phyloP scores from a whole-genome alignment of 92 coral and sea anemone species.

The Pocillopora meandrina region DNA sequence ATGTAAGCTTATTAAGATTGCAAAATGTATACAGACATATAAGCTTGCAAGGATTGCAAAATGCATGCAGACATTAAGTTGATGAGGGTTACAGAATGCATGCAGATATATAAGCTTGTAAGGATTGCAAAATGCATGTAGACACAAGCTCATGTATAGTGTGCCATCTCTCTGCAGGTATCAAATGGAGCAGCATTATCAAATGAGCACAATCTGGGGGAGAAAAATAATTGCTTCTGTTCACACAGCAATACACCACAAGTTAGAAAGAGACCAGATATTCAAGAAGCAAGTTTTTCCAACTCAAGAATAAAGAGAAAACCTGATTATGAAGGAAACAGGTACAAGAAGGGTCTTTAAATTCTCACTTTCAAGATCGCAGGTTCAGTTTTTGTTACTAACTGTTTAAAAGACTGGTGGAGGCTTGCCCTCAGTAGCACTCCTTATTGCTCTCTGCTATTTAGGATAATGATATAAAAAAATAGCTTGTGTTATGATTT shows the following conservation, averaged over 20 bases:
- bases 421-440: too few relatives aligned
- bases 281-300: conserved; percentile 27
- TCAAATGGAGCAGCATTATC: conserved; percentile 20
- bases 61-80: too few relatives aligned
- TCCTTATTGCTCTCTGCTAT: neutral
- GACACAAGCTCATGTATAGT: neutral
- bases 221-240: conserved; percentile 31
- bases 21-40: too few relatives aligned
- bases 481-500: neutral
- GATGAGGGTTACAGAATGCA: too few relatives aligned
- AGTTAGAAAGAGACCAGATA: conserved; percentile 16
- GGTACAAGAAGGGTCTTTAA: neutral
- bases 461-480: neutral
- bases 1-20: too few relatives aligned
- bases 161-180: neutral
- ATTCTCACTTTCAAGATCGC: neutral
- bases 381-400: too few relatives aligned
- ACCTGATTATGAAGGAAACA: conserved; percentile 28
- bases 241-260: conserved; percentile 25
- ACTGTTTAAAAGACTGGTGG: too few relatives aligned
- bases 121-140: neutral
- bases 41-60: too few relatives aligned
- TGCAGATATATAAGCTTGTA: too few relatives aligned
- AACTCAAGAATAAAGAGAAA: conserved; percentile 31
- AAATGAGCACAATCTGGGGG: conserved; percentile 8